Evolutionary conservation across 2,888 invertebrate species (phyloP), one percentile per base, ranked within the genome.

Genomic region (Dermolepida albohirtum): DNA sequence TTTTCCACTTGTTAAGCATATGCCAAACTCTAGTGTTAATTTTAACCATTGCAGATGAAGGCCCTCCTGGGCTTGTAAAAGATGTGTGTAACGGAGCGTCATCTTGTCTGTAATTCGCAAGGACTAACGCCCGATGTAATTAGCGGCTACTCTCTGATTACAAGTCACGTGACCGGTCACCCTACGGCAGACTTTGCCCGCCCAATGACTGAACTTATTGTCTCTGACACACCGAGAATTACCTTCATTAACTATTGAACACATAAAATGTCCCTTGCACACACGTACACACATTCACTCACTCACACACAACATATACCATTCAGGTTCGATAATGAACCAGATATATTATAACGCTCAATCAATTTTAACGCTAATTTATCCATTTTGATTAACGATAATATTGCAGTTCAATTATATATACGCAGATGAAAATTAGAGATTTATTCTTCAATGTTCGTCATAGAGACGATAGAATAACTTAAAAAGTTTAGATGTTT

Each of bases 111-210:
- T 75, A 72, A 74, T 74, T 74, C 70, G 72, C 72, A 70, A 70
- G 74, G 72, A 72, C 73, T 70, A 71, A 69, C 69, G 70, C 75
- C 74, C 70, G 71, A 70, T 67, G 75, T 76, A 74, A 81, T 81
- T 81, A 81, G 79, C 77, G 77, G 76, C 76, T 75, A 78, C 78
- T 78, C 80, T 79, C 78, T 80, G 79, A 81, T 81, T 81, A 81
- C 79, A 78, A 78, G 78, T 78, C 80, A 81, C 79, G 79, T 80
- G 80, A 80, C 77, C 75, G 73, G 74, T 77, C 77, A 75, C 76
- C 76, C 78, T 75, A 69, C 69, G 57, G 73, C 75, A 78, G 75
- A 75, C 76, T 76, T 79, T 77, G 76, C 77, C 75, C 75, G 75
- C 74, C 73, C 75, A 76, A 76, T 78, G 78, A 75, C 76, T 72